Percentiles rank a stretch among this genome's conserved stretches.
Conservation (phyloP, 2,113 vertebrate genomes). For the Agapornis roseicollis region DNA sequence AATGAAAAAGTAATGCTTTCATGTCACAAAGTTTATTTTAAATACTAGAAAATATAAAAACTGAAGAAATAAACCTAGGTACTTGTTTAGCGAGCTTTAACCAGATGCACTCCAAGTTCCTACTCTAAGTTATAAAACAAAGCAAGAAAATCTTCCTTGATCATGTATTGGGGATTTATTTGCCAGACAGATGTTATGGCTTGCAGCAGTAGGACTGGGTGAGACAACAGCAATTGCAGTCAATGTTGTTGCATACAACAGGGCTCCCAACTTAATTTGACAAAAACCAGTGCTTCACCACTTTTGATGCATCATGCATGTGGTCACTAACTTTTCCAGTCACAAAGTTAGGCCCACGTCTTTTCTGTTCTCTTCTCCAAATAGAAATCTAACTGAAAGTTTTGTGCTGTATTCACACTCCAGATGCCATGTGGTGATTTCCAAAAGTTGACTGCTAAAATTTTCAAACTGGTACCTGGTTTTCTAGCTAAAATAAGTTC, state of each 20-base stretch:
- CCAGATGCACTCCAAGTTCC: neutral
- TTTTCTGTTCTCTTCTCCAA: constrained; percentile 9
- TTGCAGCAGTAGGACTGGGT: neutral
- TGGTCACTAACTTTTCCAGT: neutral
- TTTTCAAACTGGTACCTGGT: neutral
- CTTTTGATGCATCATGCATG: neutral
- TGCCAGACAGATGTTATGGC: neutral
- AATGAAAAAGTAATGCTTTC: neutral
- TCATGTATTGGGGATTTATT: neutral
- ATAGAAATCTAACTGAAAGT: neutral
- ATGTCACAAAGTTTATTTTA: neutral
- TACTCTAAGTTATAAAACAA: neutral
- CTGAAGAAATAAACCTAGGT: neutral
- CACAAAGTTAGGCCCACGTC: neutral
- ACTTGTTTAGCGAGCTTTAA: neutral
- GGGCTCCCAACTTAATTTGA: neutral
- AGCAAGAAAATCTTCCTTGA: neutral
- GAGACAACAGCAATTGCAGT: neutral
- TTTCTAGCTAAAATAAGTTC: neutral
- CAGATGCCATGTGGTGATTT: neutral
- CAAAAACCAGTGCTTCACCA: neutral
- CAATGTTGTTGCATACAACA: neutral
- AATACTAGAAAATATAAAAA: neutral
- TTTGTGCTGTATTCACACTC: neutral
- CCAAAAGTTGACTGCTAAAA: neutral